Evolutionary conservation across 1,140 invertebrate genomes (phyloP).

Genomic region (Pectinophora gossypiella): DNA sequence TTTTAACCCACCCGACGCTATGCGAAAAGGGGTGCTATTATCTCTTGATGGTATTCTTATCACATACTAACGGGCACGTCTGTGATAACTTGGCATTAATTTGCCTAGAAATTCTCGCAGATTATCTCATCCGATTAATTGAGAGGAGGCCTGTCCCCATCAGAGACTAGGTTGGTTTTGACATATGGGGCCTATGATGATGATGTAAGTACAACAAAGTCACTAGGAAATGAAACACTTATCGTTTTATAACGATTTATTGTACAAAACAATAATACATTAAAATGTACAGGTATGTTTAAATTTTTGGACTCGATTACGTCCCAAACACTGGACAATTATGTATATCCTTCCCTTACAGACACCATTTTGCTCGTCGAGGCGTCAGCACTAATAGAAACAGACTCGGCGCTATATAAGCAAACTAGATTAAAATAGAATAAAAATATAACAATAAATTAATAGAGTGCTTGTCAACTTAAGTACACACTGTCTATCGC

Average conservation of each 20-base stretch:
- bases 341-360: conserved; percentile 69
- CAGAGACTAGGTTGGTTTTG: too few species aligned
- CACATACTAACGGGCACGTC: too few species aligned
- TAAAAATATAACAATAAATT: conserved; percentile 74
- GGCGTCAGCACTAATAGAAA: conserved; percentile 71
- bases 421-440: conserved; percentile 70
- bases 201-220: too few species aligned
- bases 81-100: too few species aligned
- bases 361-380: conserved; percentile 74
- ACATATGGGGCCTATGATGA: too few species aligned
- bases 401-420: conserved; percentile 69
- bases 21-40: too few species aligned
- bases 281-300: conserved; percentile 77
- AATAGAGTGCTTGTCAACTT: conserved; percentile 70
- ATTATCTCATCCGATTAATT: too few species aligned
- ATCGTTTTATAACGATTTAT: conserved; percentile 76
- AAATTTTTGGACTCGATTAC: conserved; percentile 70
- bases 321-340: conserved; percentile 73
- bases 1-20: too few species aligned
- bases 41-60: too few species aligned
- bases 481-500: conserved; percentile 73
- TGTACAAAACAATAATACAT: conserved; percentile 78
- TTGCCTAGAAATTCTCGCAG: too few species aligned
- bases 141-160: too few species aligned
- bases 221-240: conserved; percentile 47